Base-by-base conservation (phyloP, 2,888 invertebrate genomes). In the Steinernema hermaphroditum region DNA sequence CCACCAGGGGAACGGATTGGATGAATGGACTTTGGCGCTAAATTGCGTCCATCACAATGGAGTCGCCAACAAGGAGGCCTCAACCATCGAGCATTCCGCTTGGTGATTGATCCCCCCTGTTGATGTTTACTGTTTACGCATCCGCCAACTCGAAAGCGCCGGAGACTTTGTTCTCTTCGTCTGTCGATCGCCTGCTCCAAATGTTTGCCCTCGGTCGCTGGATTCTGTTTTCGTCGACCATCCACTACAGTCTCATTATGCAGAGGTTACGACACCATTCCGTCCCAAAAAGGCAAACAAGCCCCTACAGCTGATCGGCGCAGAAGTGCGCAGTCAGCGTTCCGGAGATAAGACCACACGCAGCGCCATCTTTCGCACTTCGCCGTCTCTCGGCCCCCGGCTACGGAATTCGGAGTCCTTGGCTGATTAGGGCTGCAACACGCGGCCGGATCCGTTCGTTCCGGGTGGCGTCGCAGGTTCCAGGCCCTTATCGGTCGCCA, bases 111-210 rank as follows among this genome's bases (percentile, higher is more conserved):
- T 62, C 62, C 22, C 24, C 54, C 12, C 12, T 29, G 27, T 29
- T 62, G 9, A 24, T 62, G 62, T 62, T 62, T 62, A 62, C 62
- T 62, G 29, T 62, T 62, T 62, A 34, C 27, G 9, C 43, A 41
- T 12, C 22, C 12, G 37, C 37, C 46, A 46, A 6, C 22, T 19
- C 16, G 9, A 12, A 6, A 46, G n/a, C n/a, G 46, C 46, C 16
- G n/a, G n/a, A 46, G 46, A 46, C 22, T 46, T 16, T 46, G 46
- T 46, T 12, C 43, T 41, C 43, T 41, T 41, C 43, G 9, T 4
- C 16, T 19, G 46, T 16, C 46, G 16, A 46, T 46, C 46, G n/a
- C 43, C 9, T 41, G 9, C 16, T 41, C 22, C 22, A 46, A 6
- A 6, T 46, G 22, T 46, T 46, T 46, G 16, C 22, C n/a, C 16